Evolutionary conservation across 2,888 invertebrate genomes (phyloP).

Genomic region (Myopa testacea): DNA sequence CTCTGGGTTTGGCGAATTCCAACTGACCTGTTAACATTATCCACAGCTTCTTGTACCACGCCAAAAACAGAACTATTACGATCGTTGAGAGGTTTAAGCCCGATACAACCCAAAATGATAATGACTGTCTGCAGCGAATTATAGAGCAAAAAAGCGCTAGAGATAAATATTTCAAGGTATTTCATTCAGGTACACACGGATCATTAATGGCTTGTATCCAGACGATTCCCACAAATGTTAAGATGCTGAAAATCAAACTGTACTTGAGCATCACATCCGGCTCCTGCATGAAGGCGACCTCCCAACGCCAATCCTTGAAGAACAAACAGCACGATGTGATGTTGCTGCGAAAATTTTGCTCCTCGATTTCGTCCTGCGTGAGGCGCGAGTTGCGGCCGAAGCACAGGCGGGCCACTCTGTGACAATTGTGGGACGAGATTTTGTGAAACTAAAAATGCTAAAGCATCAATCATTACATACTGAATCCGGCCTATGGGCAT

Average conservation of each 20-base stretch:
- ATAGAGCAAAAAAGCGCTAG: neutral
- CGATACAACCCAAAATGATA: slow-evolving; percentile 70
- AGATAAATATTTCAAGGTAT: neutral
- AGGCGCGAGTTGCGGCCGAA: slow-evolving; percentile 60
- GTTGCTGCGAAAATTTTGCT: slow-evolving; percentile 65
- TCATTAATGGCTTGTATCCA: slow-evolving; percentile 74
- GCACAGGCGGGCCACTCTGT: slow-evolving; percentile 59
- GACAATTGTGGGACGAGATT: slow-evolving; percentile 4
- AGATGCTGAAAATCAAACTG: slow-evolving; percentile 75
- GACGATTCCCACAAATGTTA: slow-evolving; percentile 73
- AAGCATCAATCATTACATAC: slow-evolving; percentile 68
- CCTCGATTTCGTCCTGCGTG: slow-evolving; percentile 66
- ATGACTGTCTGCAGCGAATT: slow-evolving; percentile 53
- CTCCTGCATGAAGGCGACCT: slow-evolving; percentile 79
- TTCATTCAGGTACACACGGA: slow-evolving; percentile 54
- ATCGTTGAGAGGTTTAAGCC: slow-evolving; percentile 68
- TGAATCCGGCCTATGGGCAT: slow-evolving; percentile 86
- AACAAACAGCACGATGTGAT: slow-evolving; percentile 72
- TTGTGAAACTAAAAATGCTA: neutral
- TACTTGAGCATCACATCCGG: slow-evolving; percentile 89
- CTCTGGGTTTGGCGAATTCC: slow-evolving; percentile 68
- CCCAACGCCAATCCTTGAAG: slow-evolving; percentile 75
- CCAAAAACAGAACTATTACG: slow-evolving; percentile 75
- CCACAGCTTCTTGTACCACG: slow-evolving; percentile 84
- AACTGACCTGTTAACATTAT: slow-evolving; percentile 65